Evolutionary conservation across 2,888 invertebrate species (phyloP).

Genomic region (Mesoligia furuncula): DNA sequence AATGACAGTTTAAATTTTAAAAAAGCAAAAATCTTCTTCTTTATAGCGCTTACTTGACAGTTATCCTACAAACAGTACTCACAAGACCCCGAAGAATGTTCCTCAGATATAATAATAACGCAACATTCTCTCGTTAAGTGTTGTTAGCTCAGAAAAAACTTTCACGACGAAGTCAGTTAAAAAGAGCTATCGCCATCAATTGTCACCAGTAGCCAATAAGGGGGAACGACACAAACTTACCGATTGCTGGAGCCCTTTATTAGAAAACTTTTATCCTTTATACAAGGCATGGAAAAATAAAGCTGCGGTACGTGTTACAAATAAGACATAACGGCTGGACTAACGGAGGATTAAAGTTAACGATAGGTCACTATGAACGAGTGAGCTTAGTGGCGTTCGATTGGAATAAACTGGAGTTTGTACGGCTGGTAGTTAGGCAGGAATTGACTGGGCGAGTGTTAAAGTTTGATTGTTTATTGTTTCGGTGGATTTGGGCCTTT

Average conservation of each 20-base stretch:
- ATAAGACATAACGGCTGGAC: conserved; percentile 85
- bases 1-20: neutral
- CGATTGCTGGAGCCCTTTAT: conserved; percentile 86
- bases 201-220: conserved; percentile 89
- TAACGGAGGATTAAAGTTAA: conserved; percentile 68
- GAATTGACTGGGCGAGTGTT: conserved; percentile 45
- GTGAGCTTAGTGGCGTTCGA: conserved; percentile 55
- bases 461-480: conserved; percentile 52
- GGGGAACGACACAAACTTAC: conserved; percentile 81
- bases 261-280: conserved; percentile 87
- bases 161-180: conserved; percentile 82
- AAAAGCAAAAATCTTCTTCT: conserved; percentile 7
- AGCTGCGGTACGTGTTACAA: conserved; percentile 86
- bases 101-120: conserved; percentile 62
- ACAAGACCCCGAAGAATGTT: conserved; percentile 41
- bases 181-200: conserved; percentile 88
- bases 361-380: conserved; percentile 59
- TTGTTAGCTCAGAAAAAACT: conserved; percentile 68
- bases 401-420: conserved; percentile 61
- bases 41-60: conserved; percentile 15
- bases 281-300: conserved; percentile 84
- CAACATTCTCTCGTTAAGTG: conserved; percentile 67
- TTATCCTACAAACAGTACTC: conserved; percentile 33
- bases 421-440: conserved; percentile 49
- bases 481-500: conserved; percentile 19